phyloP scores from a whole-genome alignment of 1,140 invertebrate genomes.

The Procambarus clarkii region DNA sequence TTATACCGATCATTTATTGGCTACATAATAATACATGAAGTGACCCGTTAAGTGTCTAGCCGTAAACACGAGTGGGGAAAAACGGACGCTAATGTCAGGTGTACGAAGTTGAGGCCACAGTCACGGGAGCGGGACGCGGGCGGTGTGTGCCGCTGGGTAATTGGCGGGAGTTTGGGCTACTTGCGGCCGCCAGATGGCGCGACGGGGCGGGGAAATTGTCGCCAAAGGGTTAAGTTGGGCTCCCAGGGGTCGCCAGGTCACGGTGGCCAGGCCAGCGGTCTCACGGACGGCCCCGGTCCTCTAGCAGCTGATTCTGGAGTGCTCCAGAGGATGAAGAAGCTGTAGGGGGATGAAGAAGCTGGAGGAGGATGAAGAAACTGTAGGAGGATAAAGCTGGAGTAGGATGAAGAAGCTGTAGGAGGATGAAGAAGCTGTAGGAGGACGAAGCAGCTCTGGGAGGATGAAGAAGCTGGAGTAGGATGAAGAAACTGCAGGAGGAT shows the following conservation, averaged over 20 bases:
- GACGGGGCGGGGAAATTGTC: conserved; percentile 36
- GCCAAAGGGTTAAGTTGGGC: conserved; percentile 51
- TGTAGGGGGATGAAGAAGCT: neutral
- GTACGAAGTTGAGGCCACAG: neutral
- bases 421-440: too few relatives aligned
- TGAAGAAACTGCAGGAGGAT: too few relatives aligned
- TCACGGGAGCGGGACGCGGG: neutral
- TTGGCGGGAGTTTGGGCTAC: conserved; percentile 24
- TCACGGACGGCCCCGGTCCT: neutral
- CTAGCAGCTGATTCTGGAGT: neutral
- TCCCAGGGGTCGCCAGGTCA: conserved; percentile 42
- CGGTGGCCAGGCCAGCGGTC: conserved; percentile 16
- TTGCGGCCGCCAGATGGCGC: conserved; percentile 47
- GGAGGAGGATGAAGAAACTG: too few relatives aligned
- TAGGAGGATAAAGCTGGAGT: too few relatives aligned
- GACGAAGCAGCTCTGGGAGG: too few relatives aligned
- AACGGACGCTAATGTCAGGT: neutral
- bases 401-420: too few relatives aligned
- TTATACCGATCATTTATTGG: too few relatives aligned
- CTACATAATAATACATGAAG: too few relatives aligned
- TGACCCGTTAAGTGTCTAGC: too few relatives aligned
- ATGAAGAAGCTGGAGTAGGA: neutral
- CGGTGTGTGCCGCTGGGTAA: conserved; percentile 15
- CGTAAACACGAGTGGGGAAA: too few relatives aligned
- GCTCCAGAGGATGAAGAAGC: neutral